Conservation (phyloP, 2,113 vertebrate genomes). For the Apus apus region DNA sequence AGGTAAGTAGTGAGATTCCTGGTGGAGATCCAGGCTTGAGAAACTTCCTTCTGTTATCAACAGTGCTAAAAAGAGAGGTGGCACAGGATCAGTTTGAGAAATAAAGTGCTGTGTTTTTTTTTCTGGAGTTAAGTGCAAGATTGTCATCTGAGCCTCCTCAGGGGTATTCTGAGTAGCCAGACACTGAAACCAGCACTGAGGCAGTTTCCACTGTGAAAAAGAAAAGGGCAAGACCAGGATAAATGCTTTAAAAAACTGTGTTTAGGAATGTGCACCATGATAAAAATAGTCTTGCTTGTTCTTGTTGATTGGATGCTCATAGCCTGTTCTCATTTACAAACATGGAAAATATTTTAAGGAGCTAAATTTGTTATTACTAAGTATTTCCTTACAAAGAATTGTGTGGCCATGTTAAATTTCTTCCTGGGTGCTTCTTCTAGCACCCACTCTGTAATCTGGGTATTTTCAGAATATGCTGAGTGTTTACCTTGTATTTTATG, state of each 20-base stretch:
- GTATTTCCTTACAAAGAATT: neutral
- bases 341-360: neutral
- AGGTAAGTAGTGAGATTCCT: neutral
- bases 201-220: neutral
- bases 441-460: neutral
- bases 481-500: neutral
- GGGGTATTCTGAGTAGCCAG: neutral
- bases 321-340: neutral
- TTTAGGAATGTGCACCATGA: neutral
- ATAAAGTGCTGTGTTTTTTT: neutral
- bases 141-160: neutral
- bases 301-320: neutral
- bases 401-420: neutral
- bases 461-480: neutral
- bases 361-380: neutral
- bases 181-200: neutral
- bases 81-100: neutral
- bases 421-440: neutral
- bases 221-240: neutral
- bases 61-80: neutral
- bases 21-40: neutral
- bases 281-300: neutral
- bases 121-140: neutral
- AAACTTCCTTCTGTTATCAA: neutral
- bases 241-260: neutral